Conservation (phyloP, 2,113 vertebrate genomes). For the Uropsilus gracilis region DNA sequence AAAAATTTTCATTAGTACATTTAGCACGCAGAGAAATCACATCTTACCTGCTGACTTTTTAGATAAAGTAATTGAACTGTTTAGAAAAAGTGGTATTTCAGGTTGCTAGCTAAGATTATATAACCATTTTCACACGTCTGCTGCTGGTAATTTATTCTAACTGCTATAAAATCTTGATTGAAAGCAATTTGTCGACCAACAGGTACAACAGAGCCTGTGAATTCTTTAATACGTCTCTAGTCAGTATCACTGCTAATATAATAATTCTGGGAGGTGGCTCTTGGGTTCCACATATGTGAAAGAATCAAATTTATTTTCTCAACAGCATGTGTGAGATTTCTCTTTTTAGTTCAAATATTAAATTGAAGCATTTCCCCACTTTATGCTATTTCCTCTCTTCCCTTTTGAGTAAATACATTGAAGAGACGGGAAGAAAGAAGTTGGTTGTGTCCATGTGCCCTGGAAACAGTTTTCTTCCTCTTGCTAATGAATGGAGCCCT, state of each 20-base stretch:
- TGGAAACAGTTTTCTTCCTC: background rate
- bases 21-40: background rate
- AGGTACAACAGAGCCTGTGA: background rate
- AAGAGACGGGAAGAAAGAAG: background rate
- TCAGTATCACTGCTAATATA: background rate
- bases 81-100: constrained; percentile 3
- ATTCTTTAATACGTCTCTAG: background rate
- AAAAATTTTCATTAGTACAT: background rate
- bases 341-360: background rate
- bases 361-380: background rate
- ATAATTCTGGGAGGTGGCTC: background rate
- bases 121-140: background rate
- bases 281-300: background rate
- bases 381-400: background rate
- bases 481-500: background rate
- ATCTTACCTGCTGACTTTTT: background rate
- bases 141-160: background rate
- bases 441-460: background rate
- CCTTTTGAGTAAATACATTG: background rate
- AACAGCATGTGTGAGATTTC: background rate
- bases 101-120: background rate
- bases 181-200: constrained; percentile 11
- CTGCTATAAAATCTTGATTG: background rate
- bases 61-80: background rate
- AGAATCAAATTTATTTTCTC: background rate